phyloP scores from a whole-genome alignment of 2,888 invertebrate species.

The Chymomyza fuscimana region DNA sequence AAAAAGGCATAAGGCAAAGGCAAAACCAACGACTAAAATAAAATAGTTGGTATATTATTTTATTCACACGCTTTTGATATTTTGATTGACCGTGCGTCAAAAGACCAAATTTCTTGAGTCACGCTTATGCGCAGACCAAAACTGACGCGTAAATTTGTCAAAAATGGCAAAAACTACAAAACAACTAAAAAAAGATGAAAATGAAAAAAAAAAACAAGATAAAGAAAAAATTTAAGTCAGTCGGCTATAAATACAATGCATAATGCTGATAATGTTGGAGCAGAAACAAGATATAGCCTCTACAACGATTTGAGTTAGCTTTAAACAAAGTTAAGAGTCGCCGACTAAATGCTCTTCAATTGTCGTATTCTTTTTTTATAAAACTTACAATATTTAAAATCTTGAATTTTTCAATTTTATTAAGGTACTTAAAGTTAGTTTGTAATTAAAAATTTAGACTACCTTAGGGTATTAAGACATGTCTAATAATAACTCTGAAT shows the following conservation, averaged over 20 bases:
- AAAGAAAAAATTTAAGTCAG: conserved; percentile 14
- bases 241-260: conserved; percentile 13
- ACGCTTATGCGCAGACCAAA: conserved; percentile 16
- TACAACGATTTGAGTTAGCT: background rate
- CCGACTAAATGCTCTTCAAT: background rate
- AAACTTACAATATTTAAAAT: no score
- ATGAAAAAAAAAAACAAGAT: conserved; percentile 20
- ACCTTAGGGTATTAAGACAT: no score
- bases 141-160: conserved; percentile 45
- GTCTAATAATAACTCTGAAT: no score
- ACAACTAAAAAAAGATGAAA: conserved; percentile 28
- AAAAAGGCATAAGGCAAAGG: conserved; percentile 48
- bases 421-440: no score
- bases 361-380: no score
- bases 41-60: conserved; percentile 30
- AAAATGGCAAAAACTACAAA: conserved; percentile 48
- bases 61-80: conserved; percentile 66
- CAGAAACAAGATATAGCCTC: background rate
- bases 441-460: no score
- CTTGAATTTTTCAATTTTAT: no score
- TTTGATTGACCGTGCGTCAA: conserved; percentile 1
- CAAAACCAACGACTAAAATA: conserved; percentile 60
- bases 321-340: conserved; percentile 19
- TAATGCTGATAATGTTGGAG: conserved; percentile 24
- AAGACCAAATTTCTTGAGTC: conserved; percentile 18